Base-by-base conservation (phyloP, 2,113 vertebrate species). In the Castor canadensis region DNA sequence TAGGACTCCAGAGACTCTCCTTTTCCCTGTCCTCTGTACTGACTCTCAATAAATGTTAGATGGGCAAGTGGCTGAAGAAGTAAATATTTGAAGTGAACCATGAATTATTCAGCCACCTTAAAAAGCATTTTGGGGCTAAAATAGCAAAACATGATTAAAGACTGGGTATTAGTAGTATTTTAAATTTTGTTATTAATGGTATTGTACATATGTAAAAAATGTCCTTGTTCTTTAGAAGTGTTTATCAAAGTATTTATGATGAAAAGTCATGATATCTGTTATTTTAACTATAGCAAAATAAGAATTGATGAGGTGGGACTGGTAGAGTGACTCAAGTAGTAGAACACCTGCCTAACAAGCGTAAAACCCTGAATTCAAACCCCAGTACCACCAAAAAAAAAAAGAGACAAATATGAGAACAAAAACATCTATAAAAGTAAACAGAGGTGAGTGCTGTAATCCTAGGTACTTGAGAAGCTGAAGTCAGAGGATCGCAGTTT, bases 51-150 rank as follows among this genome's bases (percentile, higher is more conserved):
- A 82, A 71, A 35, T 93, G 40, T 47, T 89, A 69, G 60, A 49
- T 67, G 67, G 15, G 13, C 64, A 87, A 43, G 40, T 73, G 71
- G 56, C 38, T 64, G 11, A 64, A 52, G 35, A n/a, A n/a, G 13
- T 94, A 72, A 72, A 71, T 45, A 93, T 89, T 89, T 91, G n/a
- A 62, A 79, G 45, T 96, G 56, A 89, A n/a, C 60, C 35, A 6
- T 60, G 35, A 64, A 28, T 66, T 91, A 19, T 79, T 95, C 60
- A 92, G 9, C 20, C n/a, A 89, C 32, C 30, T 73, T 72, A 89
- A 72, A 92, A 93, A 69, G 56, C 47, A 82, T 89, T 84, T 91
- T 30, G 26, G 40, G 47, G 62, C 60, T 95, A 84, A 91, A 88
- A 54, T 93, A 24, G 22, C 30, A n/a, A 86, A 85, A 62, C 24